These are phyloP conservation scores for Pluvialis apricaria DNA, from an alignment of 2,113 vertebrate genomes.

Conservation along the genomic window DNA sequence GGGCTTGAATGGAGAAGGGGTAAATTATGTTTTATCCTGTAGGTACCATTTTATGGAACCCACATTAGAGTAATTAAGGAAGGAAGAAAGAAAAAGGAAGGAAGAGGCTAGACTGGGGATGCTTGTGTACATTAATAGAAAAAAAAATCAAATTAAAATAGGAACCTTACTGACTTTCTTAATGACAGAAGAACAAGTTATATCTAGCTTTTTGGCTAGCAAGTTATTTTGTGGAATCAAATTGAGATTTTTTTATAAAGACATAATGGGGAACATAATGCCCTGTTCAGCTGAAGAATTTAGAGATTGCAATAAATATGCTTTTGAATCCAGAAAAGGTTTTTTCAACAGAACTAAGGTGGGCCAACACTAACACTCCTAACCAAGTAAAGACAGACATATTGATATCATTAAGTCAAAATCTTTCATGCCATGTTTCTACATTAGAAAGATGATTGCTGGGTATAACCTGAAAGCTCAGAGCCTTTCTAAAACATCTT, in stretches of 20 bases:
- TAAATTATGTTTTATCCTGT: background rate
- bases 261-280: background rate
- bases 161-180: background rate
- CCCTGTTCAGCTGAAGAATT: background rate
- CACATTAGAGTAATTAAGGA: background rate
- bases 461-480: background rate
- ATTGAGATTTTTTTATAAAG: background rate
- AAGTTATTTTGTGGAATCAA: background rate
- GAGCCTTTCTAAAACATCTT: background rate
- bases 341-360: background rate
- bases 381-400: background rate
- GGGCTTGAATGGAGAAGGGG: background rate
- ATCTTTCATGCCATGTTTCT: background rate
- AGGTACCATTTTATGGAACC: background rate
- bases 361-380: background rate
- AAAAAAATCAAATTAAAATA: background rate
- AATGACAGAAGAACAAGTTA: background rate
- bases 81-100: background rate
- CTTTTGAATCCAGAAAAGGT: background rate
- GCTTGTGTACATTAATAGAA: background rate
- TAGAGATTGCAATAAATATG: background rate
- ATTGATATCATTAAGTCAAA: background rate
- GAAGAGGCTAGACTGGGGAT: background rate
- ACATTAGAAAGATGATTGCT: background rate
- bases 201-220: background rate